Percentiles rank a stretch among this genome's conserved stretches.
phyloP scores from a whole-genome alignment of 2,113 vertebrate genomes.

The Neomonachus schauinslandi region DNA sequence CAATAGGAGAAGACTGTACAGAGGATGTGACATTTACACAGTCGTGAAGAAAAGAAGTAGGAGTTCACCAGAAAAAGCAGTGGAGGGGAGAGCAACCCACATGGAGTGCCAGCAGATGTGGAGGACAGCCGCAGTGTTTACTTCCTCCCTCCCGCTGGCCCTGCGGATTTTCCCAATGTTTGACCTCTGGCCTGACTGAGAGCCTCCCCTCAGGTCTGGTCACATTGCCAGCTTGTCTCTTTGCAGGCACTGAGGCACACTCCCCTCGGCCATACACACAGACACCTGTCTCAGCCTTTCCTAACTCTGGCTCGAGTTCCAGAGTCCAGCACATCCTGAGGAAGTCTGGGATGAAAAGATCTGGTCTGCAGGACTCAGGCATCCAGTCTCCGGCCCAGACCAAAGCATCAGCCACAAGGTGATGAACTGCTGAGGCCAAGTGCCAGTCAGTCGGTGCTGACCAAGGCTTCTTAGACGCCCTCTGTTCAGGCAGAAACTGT shows the following conservation, averaged over 20 bases:
- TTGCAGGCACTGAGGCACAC: background rate
- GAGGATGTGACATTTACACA: conserved; percentile 30
- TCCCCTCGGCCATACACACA: background rate
- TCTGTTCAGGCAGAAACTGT: background rate
- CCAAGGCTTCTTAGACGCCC: background rate
- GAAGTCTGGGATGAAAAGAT: background rate
- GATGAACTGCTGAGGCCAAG: background rate
- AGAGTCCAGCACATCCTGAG: background rate
- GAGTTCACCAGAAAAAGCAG: conserved; percentile 44
- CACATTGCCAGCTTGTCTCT: background rate
- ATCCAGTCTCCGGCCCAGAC: background rate
- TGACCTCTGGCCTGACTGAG: background rate
- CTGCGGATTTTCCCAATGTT: too few relatives aligned
- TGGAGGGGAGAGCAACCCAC: background rate
- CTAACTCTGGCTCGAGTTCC: background rate
- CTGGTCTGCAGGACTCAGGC: background rate
- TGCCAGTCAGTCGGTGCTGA: background rate
- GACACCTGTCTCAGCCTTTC: background rate
- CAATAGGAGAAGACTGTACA: background rate
- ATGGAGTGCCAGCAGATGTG: background rate
- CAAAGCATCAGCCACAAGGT: background rate
- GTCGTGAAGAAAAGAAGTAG: conserved; percentile 24
- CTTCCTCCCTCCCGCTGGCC: background rate
- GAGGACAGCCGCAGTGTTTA: background rate
- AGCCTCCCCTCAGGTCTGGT: background rate